phyloP scores from a whole-genome alignment of 2,888 invertebrate species.

The Cremastinae sp. region DNA sequence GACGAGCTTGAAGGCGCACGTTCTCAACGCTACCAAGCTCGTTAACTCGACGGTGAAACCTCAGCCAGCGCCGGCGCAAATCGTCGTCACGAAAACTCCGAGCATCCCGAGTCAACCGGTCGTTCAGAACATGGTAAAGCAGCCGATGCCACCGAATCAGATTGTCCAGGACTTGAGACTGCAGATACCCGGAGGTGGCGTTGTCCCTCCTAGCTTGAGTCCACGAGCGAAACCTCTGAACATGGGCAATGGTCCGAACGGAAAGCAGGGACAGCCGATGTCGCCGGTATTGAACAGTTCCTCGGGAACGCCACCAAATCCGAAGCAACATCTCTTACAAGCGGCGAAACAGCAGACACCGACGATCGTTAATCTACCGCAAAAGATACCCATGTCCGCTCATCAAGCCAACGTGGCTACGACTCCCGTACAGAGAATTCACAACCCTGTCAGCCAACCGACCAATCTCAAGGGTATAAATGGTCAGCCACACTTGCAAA shows the following conservation, averaged over 20 bases:
- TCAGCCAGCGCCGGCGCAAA: conserved; percentile 63
- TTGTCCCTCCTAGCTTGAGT: conserved; percentile 74
- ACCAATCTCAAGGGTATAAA: conserved; percentile 74
- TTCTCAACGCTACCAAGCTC: conserved; percentile 81
- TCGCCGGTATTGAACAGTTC: conserved; percentile 76
- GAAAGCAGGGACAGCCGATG: conserved; percentile 76
- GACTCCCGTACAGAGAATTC: conserved; percentile 69
- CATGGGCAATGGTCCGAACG: conserved; percentile 66
- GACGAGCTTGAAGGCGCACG: conserved; percentile 85
- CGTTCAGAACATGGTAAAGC: conserved; percentile 76
- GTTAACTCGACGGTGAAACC: conserved; percentile 67
- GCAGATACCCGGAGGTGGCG: conserved; percentile 73
- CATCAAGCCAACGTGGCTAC: conserved; percentile 70
- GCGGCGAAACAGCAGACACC: conserved; percentile 79
- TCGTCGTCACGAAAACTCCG: conserved; percentile 72
- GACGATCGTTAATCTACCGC: conserved; percentile 75
- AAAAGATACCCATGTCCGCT: conserved; percentile 73
- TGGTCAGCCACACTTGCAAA: conserved; percentile 77
- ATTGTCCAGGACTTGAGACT: conserved; percentile 73
- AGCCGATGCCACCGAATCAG: conserved; percentile 64
- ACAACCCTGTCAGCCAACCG: conserved; percentile 72
- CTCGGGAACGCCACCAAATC: conserved; percentile 76
- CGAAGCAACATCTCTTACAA: conserved; percentile 80
- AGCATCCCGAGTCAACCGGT: conserved; percentile 68
- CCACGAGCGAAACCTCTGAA: conserved; percentile 71